Evolutionary conservation across 2,888 invertebrate genomes (phyloP).

Genomic region (Athalia cordata): DNA sequence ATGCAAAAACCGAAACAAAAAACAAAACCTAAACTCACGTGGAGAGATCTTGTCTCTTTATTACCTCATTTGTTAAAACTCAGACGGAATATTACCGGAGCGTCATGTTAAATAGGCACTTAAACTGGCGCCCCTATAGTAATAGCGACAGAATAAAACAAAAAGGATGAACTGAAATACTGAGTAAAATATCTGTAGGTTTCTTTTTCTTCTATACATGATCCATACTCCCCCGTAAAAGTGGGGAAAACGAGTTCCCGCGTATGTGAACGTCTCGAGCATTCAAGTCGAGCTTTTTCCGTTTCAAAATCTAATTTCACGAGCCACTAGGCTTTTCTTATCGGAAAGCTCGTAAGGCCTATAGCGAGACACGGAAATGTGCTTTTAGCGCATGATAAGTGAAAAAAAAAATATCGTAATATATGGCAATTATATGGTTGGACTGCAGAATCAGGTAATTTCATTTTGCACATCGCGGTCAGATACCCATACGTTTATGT

Average conservation of each 20-base stretch:
- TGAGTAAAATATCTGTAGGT: conserved; percentile 21
- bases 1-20: neutral
- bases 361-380: too few relatives aligned
- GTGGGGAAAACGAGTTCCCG: conserved; percentile 31
- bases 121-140: conserved; percentile 13
- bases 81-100: neutral
- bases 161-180: neutral
- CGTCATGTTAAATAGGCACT: neutral
- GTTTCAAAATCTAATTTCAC: neutral
- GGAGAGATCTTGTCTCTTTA: neutral
- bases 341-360: neutral
- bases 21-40: too few relatives aligned
- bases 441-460: too few relatives aligned
- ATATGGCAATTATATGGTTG: too few relatives aligned
- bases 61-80: conserved; percentile 10
- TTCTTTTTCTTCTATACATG: conserved; percentile 11
- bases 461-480: too few relatives aligned
- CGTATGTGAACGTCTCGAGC: conserved; percentile 15
- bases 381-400: too few relatives aligned
- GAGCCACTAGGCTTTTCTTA: neutral
- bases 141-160: neutral
- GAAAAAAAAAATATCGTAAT: too few relatives aligned
- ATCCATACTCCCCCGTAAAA: neutral
- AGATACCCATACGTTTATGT: too few relatives aligned
- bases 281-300: conserved; percentile 14